Conservation (phyloP, 92 coral and sea anemone genomes). For the Chrysogorgia sp. region DNA sequence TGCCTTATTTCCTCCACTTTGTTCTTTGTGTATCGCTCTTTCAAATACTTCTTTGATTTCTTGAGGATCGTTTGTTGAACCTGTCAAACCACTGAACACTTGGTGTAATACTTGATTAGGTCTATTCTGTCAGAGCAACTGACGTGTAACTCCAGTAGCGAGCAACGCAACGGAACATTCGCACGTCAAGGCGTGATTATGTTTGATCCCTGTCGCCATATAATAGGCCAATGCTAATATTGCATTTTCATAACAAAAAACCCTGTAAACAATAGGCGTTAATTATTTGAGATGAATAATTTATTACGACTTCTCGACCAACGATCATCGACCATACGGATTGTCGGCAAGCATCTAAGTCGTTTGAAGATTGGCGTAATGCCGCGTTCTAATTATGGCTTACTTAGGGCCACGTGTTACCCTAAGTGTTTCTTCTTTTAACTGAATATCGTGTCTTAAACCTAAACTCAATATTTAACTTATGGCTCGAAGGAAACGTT, state of each 20-base stretch:
- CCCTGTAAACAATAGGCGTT: constrained; percentile 99
- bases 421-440: constrained; percentile 19
- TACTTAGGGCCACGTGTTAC: constrained; percentile 43
- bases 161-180: constrained; percentile 12
- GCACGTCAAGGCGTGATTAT: constrained; percentile 90
- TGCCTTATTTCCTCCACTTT: constrained; percentile 1
- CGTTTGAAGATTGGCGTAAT: constrained; percentile 27
- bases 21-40: constrained; percentile 16
- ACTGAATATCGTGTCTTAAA: constrained; percentile 19
- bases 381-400: constrained; percentile 46
- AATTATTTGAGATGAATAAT: constrained; percentile 99
- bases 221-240: constrained; percentile 99
- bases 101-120: constrained; percentile 4
- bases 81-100: not conserved
- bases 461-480: constrained; percentile 1
- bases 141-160: not conserved
- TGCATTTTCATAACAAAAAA: constrained; percentile 99
- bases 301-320: constrained; percentile 83
- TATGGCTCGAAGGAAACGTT: not conserved
- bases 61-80: not conserved
- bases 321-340: constrained; percentile 46
- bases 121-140: constrained; percentile 7
- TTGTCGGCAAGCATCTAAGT: constrained; percentile 44
- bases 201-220: constrained; percentile 79
- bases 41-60: not conserved